Percentiles rank a stretch among this genome's conserved stretches.
Evolutionary conservation across 2,888 invertebrate species (phyloP).

Genomic region (Panopea generosa): DNA sequence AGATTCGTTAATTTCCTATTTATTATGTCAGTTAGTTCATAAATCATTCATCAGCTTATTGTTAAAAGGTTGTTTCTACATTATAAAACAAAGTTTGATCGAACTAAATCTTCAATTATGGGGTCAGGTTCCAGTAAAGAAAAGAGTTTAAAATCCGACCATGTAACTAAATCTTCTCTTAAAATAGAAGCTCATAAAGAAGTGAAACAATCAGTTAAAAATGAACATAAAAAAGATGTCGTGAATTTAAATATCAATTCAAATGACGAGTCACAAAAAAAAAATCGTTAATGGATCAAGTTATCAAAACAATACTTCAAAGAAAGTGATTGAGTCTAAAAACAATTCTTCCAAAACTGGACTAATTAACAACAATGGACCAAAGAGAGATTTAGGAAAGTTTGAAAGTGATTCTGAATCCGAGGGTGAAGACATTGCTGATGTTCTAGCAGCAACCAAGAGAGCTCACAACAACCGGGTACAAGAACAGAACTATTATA

Average conservation of each 20-base stretch:
- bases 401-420: slow-evolving; percentile 60
- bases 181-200: too few species aligned
- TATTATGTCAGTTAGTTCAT: too few species aligned
- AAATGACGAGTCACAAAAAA: too few species aligned
- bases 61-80: too few species aligned
- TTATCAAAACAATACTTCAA: slow-evolving; percentile 4
- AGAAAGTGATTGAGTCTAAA: not conserved
- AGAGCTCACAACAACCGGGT: slow-evolving; percentile 28
- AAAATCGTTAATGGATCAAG: not conserved
- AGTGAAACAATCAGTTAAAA: slow-evolving; percentile 2
- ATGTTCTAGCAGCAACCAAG: slow-evolving; percentile 55
- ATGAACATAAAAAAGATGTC: slow-evolving; percentile 2
- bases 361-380: not conserved
- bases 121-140: slow-evolving; percentile 49
- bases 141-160: slow-evolving; percentile 12
- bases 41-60: too few species aligned
- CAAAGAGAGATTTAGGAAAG: slow-evolving; percentile 15
- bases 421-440: slow-evolving; percentile 53
- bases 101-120: too few species aligned
- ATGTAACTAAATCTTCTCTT: slow-evolving; percentile 1
- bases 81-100: too few species aligned
- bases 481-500: slow-evolving; percentile 29
- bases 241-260: slow-evolving; percentile 3
- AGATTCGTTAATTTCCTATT: too few species aligned
- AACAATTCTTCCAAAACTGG: not conserved